A percentile compares a stretch with the other conserved stretches of the same genome.
Evolutionary conservation across 2,888 invertebrate genomes (phyloP).

Genomic region (Neuroscelio doddi): DNA sequence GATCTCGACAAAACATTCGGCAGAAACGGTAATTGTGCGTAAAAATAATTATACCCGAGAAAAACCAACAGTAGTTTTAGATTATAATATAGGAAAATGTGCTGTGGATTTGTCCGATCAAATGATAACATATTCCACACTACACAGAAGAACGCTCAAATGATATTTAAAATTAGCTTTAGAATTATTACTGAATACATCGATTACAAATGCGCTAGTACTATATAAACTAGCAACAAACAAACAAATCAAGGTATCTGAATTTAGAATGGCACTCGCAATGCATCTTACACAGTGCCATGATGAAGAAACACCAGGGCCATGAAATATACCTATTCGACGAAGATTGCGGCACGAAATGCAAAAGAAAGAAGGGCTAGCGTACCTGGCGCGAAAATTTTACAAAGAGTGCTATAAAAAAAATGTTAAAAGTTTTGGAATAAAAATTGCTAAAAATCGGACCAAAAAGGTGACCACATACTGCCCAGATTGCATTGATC

Average conservation of each 20-base stretch:
- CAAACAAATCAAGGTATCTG: background rate
- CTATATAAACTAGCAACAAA: constrained; percentile 1
- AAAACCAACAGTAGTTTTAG: no score
- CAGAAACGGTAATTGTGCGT: no score
- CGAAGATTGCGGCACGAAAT: no score
- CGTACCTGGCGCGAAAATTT: no score
- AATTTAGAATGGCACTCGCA: constrained; percentile 23
- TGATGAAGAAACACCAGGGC: constrained; percentile 14
- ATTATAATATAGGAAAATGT: no score
- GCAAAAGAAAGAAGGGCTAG: background rate
- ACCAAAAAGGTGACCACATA: constrained; percentile 24
- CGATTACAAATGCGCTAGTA: background rate
- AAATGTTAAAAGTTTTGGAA: constrained; percentile 7
- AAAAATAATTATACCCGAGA: no score
- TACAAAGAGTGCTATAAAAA: no score
- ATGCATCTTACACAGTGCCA: constrained; percentile 20
- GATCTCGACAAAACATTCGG: no score
- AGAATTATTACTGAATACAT: background rate
- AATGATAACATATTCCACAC: no score
- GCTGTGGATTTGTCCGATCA: no score
- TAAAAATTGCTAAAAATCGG: constrained; percentile 16
- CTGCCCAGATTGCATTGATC: constrained; percentile 15
- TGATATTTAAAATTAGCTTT: no score
- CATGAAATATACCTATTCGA: constrained; percentile 10
- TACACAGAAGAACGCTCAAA: no score